Percentiles rank a stretch among this genome's conserved stretches.
Conservation (phyloP, 1,140 invertebrate genomes). For the Oedothorax gibbosus region DNA sequence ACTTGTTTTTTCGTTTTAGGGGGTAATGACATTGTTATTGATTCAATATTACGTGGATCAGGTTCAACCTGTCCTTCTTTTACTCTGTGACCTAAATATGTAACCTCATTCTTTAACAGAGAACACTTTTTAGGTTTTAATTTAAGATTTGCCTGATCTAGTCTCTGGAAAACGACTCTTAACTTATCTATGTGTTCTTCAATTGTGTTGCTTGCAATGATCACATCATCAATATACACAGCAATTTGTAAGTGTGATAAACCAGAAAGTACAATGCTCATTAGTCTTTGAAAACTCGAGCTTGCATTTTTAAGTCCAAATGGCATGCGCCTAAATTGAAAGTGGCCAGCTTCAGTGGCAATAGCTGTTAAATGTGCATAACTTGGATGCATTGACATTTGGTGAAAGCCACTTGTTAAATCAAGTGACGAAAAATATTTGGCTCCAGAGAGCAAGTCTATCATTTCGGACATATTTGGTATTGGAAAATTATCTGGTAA, state of each 20-base stretch:
- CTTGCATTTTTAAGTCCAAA: constrained; percentile 59
- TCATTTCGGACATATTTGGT: background rate
- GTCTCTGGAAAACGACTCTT: constrained; percentile 19
- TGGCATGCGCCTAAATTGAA: constrained; percentile 58
- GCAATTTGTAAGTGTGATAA: background rate
- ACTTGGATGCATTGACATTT: constrained; percentile 25
- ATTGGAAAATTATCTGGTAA: background rate
- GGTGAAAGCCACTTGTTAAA: constrained; percentile 53
- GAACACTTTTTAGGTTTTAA: constrained; percentile 62
- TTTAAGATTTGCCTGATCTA: constrained; percentile 58
- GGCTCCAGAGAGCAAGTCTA: constrained; percentile 8
- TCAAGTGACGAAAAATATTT: constrained; percentile 50
- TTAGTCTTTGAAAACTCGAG: constrained; percentile 62
- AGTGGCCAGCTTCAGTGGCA: constrained; percentile 32
- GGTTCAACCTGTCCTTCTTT: constrained; percentile 65
- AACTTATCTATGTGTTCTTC: constrained; percentile 50
- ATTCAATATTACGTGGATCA: constrained; percentile 67
- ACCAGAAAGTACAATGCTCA: constrained; percentile 52
- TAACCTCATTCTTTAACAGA: constrained; percentile 52
- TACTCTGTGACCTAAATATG: constrained; percentile 65
- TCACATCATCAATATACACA: constrained; percentile 46
- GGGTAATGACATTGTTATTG: constrained; percentile 65
- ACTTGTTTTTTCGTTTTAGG: constrained; percentile 68
- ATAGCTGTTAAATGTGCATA: constrained; percentile 54
- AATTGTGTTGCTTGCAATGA: constrained; percentile 58